Evolutionary conservation across 2,888 invertebrate genomes (phyloP).

Genomic region (Dolichomitus sp.): DNA sequence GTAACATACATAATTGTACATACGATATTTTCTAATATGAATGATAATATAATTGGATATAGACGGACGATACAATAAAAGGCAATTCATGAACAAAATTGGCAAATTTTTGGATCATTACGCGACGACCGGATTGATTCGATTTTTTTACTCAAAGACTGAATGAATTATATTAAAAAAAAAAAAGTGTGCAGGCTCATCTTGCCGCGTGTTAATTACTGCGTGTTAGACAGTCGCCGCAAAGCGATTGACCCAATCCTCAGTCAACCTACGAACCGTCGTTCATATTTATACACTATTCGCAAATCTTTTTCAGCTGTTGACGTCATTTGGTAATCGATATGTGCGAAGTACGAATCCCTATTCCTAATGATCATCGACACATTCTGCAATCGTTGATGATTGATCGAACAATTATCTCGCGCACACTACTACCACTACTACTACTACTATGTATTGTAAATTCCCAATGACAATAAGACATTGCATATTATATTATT

Average conservation of each 20-base stretch:
- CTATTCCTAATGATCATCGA: slow-evolving; percentile 17
- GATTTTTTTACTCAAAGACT: slow-evolving; percentile 15
- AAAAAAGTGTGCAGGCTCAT: slow-evolving; percentile 47
- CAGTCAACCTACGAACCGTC: slow-evolving; percentile 56
- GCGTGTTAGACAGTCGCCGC: slow-evolving; percentile 52
- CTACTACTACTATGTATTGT: slow-evolving; percentile 22
- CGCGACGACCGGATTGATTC: slow-evolving; percentile 17
- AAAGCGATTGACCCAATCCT: slow-evolving; percentile 47
- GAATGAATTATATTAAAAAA: background rate
- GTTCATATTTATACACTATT: slow-evolving; percentile 28
- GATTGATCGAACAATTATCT: slow-evolving; percentile 45
- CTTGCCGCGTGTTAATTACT: slow-evolving; percentile 54
- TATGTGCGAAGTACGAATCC: slow-evolving; percentile 28
- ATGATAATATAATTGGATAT: slow-evolving; percentile 50
- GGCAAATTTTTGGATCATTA: slow-evolving; percentile 33
- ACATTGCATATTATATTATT: slow-evolving; percentile 36
- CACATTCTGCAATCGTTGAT: slow-evolving; percentile 29
- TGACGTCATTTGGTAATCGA: slow-evolving; percentile 51
- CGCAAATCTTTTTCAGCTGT: slow-evolving; percentile 35
- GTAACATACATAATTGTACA: slow-evolving; percentile 54
- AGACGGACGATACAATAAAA: slow-evolving; percentile 48
- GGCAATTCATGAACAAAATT: slow-evolving; percentile 34
- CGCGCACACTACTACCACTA: slow-evolving; percentile 44
- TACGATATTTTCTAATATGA: slow-evolving; percentile 55
- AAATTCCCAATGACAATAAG: slow-evolving; percentile 63